phyloP scores from a whole-genome alignment of 2,797 vertebrate genomes.

The Potorous gilbertii region DNA sequence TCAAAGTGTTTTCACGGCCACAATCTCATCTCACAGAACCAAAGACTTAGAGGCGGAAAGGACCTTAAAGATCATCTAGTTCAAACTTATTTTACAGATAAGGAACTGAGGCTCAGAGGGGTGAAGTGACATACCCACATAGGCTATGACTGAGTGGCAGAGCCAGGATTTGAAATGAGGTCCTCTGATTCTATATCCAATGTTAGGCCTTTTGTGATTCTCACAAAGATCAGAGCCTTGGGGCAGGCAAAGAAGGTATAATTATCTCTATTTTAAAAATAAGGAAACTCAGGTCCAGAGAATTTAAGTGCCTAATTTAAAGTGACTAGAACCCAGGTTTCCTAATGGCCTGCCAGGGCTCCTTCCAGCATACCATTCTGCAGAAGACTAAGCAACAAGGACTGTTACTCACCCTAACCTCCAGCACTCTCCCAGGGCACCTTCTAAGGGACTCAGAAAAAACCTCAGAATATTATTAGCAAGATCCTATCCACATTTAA shows the following conservation, averaged over 20 bases:
- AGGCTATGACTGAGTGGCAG: not conserved
- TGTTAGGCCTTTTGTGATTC: constrained; percentile 49
- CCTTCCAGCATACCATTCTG: constrained; percentile 31
- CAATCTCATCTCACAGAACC: not conserved
- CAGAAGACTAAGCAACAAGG: not conserved
- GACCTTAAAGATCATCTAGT: not conserved
- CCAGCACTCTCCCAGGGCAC: constrained; percentile 7
- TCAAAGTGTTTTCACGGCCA: not conserved
- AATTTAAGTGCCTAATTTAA: constrained; percentile 40
- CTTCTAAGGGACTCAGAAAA: constrained; percentile 28
- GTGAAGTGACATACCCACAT: constrained; percentile 34
- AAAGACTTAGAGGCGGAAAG: not conserved
- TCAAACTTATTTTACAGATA: constrained; percentile 33
- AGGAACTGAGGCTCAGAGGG: constrained; percentile 27
- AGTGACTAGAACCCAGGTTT: constrained; percentile 54
- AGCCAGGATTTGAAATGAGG: constrained; percentile 44
- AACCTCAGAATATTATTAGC: constrained; percentile 1
- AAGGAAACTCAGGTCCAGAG: constrained; percentile 43
- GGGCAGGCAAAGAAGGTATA: constrained; percentile 37
- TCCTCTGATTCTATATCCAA: constrained; percentile 36
- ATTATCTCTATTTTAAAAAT: constrained; percentile 35
- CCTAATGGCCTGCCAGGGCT: constrained; percentile 34
- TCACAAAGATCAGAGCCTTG: constrained; percentile 20
- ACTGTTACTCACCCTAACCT: constrained; percentile 40
- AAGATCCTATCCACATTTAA: constrained; percentile 32